Percentiles rank a stretch among this genome's conserved stretches.
phyloP scores from a whole-genome alignment of 2,888 invertebrate genomes.

The Leptogaster cylindrica region DNA sequence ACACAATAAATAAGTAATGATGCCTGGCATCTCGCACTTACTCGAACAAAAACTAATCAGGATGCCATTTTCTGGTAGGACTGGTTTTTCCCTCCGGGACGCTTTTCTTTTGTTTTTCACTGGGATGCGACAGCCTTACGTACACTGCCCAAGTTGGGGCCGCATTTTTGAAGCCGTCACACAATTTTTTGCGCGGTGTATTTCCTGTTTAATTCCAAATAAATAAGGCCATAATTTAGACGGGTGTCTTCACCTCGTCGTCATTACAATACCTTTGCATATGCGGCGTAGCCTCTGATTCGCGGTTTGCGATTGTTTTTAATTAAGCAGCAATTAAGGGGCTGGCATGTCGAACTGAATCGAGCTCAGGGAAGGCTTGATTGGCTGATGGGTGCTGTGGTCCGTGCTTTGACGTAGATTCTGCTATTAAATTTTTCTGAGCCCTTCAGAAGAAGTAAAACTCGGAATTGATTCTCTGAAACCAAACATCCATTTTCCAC shows the following conservation, averaged over 20 bases:
- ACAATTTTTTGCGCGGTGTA: constrained; percentile 36
- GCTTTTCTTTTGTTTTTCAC: constrained; percentile 31
- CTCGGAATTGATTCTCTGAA: too few relatives aligned
- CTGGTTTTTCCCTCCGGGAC: constrained; percentile 42
- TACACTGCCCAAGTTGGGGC: constrained; percentile 26
- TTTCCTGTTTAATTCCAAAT: not conserved
- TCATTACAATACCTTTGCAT: constrained; percentile 24
- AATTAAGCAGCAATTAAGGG: too few relatives aligned
- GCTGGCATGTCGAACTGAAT: too few relatives aligned
- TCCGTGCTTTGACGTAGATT: too few relatives aligned
- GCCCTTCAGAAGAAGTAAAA: too few relatives aligned
- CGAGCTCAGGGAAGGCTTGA: too few relatives aligned
- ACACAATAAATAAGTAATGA: constrained; percentile 44
- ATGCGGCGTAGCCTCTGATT: too few relatives aligned
- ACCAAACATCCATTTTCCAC: too few relatives aligned
- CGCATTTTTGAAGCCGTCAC: constrained; percentile 45
- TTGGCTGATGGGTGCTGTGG: too few relatives aligned
- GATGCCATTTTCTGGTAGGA: constrained; percentile 46
- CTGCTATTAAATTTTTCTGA: too few relatives aligned
- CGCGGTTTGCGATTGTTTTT: too few relatives aligned
- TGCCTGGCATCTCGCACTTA: constrained; percentile 47
- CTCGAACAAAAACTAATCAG: constrained; percentile 46
- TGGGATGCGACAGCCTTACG: not conserved
- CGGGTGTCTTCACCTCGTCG: constrained; percentile 8
- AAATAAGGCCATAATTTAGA: constrained; percentile 28